These are phyloP conservation scores for Hydropotes inermis DNA, from an alignment of 2,113 vertebrate species.

Conservation along the genomic window DNA sequence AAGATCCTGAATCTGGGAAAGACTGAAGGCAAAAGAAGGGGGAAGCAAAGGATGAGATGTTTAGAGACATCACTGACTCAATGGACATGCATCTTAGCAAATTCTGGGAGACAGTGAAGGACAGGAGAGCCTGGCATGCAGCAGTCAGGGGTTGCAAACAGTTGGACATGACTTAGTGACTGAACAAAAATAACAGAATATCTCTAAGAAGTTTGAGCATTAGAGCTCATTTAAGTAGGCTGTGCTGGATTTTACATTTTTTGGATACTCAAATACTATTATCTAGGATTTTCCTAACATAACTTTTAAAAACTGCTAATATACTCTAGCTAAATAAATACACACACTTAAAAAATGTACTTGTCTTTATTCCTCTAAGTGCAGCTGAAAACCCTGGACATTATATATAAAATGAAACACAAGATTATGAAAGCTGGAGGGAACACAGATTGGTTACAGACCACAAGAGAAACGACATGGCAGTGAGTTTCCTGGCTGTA, in stretches of 20 bases:
- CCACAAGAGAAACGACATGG: not conserved
- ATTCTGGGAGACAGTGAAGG: not conserved
- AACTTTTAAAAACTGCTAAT: not conserved
- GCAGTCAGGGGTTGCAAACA: not conserved
- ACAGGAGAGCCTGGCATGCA: not conserved
- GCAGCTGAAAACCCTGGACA: not conserved
- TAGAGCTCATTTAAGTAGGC: not conserved
- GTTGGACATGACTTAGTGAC: not conserved
- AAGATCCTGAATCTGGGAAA: not conserved
- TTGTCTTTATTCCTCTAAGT: not conserved
- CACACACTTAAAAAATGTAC: not conserved
- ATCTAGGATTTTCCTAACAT: not conserved
- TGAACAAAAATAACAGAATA: not conserved
- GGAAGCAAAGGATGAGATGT: not conserved
- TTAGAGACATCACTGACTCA: not conserved
- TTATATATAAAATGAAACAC: not conserved
- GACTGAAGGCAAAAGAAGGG: not conserved
- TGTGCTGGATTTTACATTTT: not conserved
- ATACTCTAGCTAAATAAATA: not conserved
- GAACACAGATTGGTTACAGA: not conserved
- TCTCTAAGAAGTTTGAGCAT: not conserved
- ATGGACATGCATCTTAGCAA: not conserved
- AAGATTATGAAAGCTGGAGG: not conserved
- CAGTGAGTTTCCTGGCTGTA: not conserved
- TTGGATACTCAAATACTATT: not conserved